Percentiles rank a stretch among this genome's conserved stretches.
Evolutionary conservation across 53 echinoderm and acorn worm species (phyloP).

Genomic region (Crossaster papposus): DNA sequence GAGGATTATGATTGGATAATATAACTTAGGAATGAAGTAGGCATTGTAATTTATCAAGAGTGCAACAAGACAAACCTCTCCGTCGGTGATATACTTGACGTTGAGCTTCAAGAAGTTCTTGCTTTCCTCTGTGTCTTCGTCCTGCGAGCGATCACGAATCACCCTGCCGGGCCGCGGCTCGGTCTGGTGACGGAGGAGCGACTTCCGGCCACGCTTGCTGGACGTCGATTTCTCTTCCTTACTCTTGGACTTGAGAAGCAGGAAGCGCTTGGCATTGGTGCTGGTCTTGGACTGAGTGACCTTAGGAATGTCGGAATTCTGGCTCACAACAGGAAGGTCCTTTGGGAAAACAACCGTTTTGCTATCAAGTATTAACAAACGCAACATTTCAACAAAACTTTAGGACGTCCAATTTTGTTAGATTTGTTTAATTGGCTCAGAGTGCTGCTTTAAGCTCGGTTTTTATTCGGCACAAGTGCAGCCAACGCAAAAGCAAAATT

Average conservation of each 20-base stretch:
- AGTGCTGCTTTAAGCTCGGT: no score
- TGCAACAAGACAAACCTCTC: slow-evolving; percentile 76
- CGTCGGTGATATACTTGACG: slow-evolving; percentile 99
- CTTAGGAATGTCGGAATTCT: slow-evolving; percentile 70
- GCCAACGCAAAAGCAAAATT: no score
- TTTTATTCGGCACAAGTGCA: no score
- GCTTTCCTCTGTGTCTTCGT: slow-evolving; percentile 77
- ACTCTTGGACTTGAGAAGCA: slow-evolving; percentile 67
- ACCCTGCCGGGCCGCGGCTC: slow-evolving; percentile 81
- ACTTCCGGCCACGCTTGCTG: slow-evolving; percentile 62
- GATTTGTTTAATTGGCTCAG: no score
- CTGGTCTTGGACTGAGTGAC: slow-evolving; percentile 64
- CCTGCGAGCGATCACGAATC: slow-evolving; percentile 68
- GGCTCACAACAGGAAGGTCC: slow-evolving; percentile 80
- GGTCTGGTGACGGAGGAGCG: slow-evolving; percentile 62
- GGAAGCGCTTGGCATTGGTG: slow-evolving; percentile 65
- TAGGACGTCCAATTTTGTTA: no score
- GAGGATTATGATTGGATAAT: no score
- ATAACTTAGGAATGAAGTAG: no score
- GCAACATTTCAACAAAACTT: no score
- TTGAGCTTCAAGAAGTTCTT: slow-evolving; percentile 93
- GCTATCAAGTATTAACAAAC: no score
- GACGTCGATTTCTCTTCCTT: slow-evolving; percentile 58
- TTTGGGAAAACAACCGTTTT: not conserved
- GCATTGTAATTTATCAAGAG: not conserved